Base-by-base conservation (phyloP, 2,888 invertebrate genomes). In the Petrophora chlorosata region DNA sequence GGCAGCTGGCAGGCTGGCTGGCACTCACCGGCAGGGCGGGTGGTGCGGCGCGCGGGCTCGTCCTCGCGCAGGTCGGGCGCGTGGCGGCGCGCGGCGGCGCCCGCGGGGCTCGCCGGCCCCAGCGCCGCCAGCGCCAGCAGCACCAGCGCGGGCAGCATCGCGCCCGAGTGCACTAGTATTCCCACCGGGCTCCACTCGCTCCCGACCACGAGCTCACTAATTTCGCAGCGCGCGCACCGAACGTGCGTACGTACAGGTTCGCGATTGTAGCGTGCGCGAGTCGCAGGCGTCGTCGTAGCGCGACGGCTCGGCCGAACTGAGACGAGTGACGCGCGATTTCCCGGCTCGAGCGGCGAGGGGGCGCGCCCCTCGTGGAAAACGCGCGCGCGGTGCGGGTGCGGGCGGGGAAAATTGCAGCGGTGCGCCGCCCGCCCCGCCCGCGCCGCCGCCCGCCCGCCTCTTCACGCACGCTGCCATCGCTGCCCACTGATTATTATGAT, bases 21-120 rank as follows among this genome's bases (percentile, higher is more conserved):
- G 70, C 62, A 91, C 93, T 93, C 84, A 94, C 94, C 94, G 83
- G 93, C 93, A 70, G 93, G 92, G 59, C 94, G 90, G 63, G 89
- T 89, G 73, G 92, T 93, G 92, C 42, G 93, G 90, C 61, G 92
- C 92, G 82, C 57, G 81, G 79, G 63, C 53, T 45, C 54, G 51
- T 57, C 56, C 48, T 48, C 53, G 28, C 66, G 73, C 70, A 73
- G 67, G 48, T 48, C 48, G 36, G 48, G 59, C 94, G 90, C 65
- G 90, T 89, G 73, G 92, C 93, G 92, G 41, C 93, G 91, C 61
- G 92, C 92, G 79, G 3, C 25, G 93, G 93, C 70, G 93, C 92
- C 87, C 61, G 87, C 84, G 43, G 67, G 72, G 9, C 25, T 44
- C 72, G 82, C 56, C 79, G 79, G 62, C 32, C 65, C 73, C 70